phyloP scores from a whole-genome alignment of 2,113 vertebrate species.

The Rhinopomastus cyanomelas region DNA sequence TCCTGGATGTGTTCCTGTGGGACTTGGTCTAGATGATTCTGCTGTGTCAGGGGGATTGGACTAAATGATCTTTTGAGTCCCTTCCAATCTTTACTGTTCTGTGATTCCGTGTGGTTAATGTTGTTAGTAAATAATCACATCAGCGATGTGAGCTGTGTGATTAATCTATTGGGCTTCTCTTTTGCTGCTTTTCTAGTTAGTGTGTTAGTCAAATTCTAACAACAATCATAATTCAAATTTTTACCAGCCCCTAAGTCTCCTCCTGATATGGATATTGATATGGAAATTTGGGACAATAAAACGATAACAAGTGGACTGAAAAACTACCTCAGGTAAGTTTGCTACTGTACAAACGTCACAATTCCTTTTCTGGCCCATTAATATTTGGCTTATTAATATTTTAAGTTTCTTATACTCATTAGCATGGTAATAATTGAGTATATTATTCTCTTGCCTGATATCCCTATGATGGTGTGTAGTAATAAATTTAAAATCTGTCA shows the following conservation, averaged over 20 bases:
- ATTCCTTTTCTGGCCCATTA: background rate
- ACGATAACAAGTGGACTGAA: slow-evolving; percentile 97
- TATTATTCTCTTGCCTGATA: background rate
- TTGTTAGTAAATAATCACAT: background rate
- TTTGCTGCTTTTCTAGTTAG: slow-evolving; percentile 3
- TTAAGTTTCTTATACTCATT: background rate
- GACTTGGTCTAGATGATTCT: too few species aligned
- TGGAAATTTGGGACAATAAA: slow-evolving; percentile 97
- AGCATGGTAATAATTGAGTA: background rate
- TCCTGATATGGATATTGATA: slow-evolving; percentile 91
- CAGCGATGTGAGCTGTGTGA: background rate
- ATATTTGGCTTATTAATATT: background rate
- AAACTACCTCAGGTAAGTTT: slow-evolving; percentile 96
- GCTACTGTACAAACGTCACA: background rate
- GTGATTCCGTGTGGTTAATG: too few species aligned
- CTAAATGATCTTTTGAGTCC: too few species aligned
- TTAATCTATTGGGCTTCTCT: background rate
- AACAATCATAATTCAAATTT: slow-evolving; percentile 33
- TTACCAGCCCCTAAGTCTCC: slow-evolving; percentile 87
- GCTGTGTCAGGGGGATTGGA: too few species aligned
- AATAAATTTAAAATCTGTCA: background rate
- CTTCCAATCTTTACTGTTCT: too few species aligned
- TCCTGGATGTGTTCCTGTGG: too few species aligned
- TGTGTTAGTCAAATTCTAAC: background rate
- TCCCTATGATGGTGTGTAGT: background rate